Conservation (phyloP, 2,797 vertebrate genomes). For the Rhinichthys osculus region DNA sequence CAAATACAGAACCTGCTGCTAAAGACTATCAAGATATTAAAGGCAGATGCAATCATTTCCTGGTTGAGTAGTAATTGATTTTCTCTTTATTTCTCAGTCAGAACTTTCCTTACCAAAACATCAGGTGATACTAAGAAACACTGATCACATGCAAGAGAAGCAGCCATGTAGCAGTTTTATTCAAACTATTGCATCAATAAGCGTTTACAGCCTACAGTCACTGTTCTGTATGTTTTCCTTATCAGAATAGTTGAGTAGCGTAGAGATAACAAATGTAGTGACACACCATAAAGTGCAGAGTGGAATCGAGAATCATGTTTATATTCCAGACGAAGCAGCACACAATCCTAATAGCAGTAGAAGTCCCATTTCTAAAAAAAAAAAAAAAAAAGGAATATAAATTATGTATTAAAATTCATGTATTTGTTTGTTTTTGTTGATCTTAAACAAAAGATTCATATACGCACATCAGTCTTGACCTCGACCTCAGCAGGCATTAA, state of each 20-base stretch:
- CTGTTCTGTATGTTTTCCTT: neutral
- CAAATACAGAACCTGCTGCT: neutral
- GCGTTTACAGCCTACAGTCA: slow-evolving; percentile 10
- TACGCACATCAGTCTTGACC: slow-evolving; percentile 85
- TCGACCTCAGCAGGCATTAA: slow-evolving; percentile 83
- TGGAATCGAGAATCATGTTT: slow-evolving; percentile 9
- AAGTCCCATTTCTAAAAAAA: slow-evolving; percentile 89
- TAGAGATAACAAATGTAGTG: slow-evolving; percentile 1
- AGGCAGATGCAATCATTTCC: slow-evolving; percentile 13
- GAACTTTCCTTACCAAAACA: neutral
- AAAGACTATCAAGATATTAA: neutral
- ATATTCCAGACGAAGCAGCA: neutral
- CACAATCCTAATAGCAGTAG: slow-evolving; percentile 82
- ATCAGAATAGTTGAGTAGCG: neutral
- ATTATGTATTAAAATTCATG: slow-evolving; percentile 1
- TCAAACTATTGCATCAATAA: slow-evolving; percentile 31
- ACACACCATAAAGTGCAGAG: slow-evolving; percentile 32
- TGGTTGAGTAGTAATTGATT: slow-evolving; percentile 20
- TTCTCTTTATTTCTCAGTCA: slow-evolving; percentile 13
- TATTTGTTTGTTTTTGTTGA: slow-evolving; percentile 2
- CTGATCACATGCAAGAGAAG: neutral
- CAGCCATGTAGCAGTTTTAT: slow-evolving; percentile 54
- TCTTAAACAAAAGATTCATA: neutral
- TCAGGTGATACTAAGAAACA: neutral
- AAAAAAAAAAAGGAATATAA: neutral